Evolutionary conservation across 2,113 vertebrate species (phyloP), one percentile per base, ranked within the genome.

Genomic region (Calidris pugnax): DNA sequence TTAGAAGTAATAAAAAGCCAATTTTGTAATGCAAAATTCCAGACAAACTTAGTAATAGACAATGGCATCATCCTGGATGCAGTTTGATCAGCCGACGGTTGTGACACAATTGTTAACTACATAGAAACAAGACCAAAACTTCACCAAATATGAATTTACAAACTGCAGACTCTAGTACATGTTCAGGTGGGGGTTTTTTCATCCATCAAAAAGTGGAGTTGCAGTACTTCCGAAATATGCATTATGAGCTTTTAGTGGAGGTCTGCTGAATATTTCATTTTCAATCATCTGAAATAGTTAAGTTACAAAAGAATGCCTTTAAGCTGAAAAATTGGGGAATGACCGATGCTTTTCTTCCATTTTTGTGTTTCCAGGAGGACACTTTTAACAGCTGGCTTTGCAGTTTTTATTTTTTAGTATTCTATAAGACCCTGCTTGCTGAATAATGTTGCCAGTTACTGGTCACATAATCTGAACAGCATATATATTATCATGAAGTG

Each of bases 261-360:
- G 43, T 81, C 92, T 97, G 89, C 96, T 97, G 97, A 97, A 97
- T 97, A 95, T 97, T 97, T 97, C 39, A 97, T 96, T 95, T 97
- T 95, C 95, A 87, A 94, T 94, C 92, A 95, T 48, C 71, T 68
- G 93, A 95, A 96, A 92, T 39, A 82, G 85, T 56, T 67, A 91
- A 95, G 85, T 57, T 94, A 87, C 32, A 88, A 80, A 91, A 97
- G 57, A 93, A 93, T 94, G 66, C 55, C 89, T 97, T 92, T 87
- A 51, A 87, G 81, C 59, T 95, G 66, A 87, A 94, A 94, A 96
- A 95, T 85, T 15, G 30, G n/a, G 91, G 63, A 96, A 90, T 53
- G 72, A 73, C 32, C 35, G 91, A 78, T 27, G 43, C 85, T 91
- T 90, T 96, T 90, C 63, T 87, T 47, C 45, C 10, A 59, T 86